Conservation (phyloP, 2,797 vertebrate genomes). For the Erethizon dorsatum region DNA sequence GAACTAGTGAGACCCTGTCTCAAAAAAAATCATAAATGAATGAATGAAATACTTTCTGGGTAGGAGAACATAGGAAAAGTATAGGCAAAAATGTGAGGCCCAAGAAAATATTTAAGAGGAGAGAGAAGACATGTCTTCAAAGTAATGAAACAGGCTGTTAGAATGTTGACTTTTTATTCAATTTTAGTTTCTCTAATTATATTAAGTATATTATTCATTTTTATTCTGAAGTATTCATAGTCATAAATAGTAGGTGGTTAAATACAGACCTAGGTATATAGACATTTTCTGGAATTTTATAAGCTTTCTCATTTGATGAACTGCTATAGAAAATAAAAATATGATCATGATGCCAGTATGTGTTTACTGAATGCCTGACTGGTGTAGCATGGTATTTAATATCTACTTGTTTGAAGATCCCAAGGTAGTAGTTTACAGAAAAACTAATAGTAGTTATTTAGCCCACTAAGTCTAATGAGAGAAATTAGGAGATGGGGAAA, state of each 20-base stretch:
- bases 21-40: background rate
- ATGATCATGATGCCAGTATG: background rate
- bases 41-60: background rate
- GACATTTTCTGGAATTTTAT: conserved; percentile 46
- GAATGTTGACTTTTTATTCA: conserved; percentile 1
- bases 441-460: conserved; percentile 47
- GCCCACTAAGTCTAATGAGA: conserved; percentile 56
- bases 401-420: conserved; percentile 46
- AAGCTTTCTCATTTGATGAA: conserved; percentile 45
- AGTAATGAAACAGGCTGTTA: conserved; percentile 1
- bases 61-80: background rate
- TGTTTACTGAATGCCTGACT: conserved; percentile 56
- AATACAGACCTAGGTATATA: background rate
- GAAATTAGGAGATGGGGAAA: conserved; percentile 24
- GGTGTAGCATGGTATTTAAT: conserved; percentile 34
- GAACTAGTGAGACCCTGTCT: background rate
- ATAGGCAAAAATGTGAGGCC: background rate
- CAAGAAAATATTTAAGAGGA: conserved; percentile 8
- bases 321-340: conserved; percentile 55
- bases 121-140: background rate
- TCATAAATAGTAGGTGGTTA: conserved; percentile 42
- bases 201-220: conserved; percentile 44
- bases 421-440: conserved; percentile 21
- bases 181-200: conserved; percentile 30
- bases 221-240: conserved; percentile 43